Evolutionary conservation across 2,113 vertebrate species (phyloP).

Genomic region (Macroglossus sobrinus): DNA sequence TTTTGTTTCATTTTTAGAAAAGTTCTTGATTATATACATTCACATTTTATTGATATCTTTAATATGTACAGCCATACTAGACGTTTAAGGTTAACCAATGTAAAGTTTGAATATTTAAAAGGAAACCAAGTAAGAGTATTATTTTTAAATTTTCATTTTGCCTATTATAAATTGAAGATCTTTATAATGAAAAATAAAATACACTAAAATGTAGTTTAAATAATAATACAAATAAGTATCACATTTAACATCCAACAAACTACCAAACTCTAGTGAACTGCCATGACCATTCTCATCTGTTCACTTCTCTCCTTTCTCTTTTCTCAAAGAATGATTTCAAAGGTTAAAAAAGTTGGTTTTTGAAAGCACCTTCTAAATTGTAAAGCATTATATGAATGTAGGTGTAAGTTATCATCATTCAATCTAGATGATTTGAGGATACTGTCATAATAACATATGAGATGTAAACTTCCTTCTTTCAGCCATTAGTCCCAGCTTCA

Average conservation of each 20-base stretch:
- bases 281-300: not conserved
- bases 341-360: not conserved
- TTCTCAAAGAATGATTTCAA: not conserved
- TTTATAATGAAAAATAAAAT: conserved; percentile 3
- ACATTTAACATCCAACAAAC: not conserved
- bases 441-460: not conserved
- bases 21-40: not conserved
- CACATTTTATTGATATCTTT: not conserved
- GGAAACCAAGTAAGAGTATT: not conserved
- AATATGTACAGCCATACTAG: not conserved
- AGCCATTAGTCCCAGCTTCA: not conserved
- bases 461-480: not conserved
- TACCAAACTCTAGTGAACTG: not conserved
- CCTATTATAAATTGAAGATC: not conserved
- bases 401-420: not conserved
- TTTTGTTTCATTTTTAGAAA: not conserved
- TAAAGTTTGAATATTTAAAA: not conserved
- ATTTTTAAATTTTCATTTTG: conserved; percentile 18
- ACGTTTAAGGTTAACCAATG: not conserved
- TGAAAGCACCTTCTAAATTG: not conserved
- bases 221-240: not conserved
- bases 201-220: not conserved
- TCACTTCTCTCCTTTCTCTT: not conserved
- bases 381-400: not conserved
- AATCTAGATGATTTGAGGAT: not conserved